Conservation (phyloP, 2,797 vertebrate species). For the Gambusia yucatana region DNA sequence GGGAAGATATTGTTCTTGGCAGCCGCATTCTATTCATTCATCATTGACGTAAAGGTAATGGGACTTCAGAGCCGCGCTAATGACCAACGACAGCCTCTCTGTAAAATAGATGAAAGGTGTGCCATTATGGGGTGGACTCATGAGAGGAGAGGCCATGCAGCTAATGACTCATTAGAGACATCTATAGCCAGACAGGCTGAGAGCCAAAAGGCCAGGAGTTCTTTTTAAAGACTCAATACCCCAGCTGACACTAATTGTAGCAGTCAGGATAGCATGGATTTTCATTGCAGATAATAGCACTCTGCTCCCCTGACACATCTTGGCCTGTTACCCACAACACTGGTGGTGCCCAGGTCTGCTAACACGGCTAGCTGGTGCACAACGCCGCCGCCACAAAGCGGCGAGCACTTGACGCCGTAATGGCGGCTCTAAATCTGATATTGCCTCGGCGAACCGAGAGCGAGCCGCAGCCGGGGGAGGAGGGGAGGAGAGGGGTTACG, state of each 20-base stretch:
- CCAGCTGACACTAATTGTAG: slow-evolving; percentile 86
- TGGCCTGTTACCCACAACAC: slow-evolving; percentile 72
- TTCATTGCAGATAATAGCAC: slow-evolving; percentile 85
- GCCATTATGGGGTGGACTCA: slow-evolving; percentile 81
- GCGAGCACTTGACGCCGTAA: slow-evolving; percentile 15
- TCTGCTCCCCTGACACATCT: slow-evolving; percentile 78
- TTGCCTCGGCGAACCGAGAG: slow-evolving; percentile 32
- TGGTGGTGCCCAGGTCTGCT: slow-evolving; percentile 66
- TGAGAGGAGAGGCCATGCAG: slow-evolving; percentile 83
- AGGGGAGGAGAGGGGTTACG: accelerated
- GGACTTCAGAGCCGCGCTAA: slow-evolving; percentile 84
- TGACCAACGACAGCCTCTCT: slow-evolving; percentile 83
- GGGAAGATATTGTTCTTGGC: slow-evolving; percentile 82
- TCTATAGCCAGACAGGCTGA: slow-evolving; percentile 83
- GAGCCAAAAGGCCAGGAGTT: slow-evolving; percentile 84
- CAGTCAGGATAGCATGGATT: slow-evolving; percentile 83
- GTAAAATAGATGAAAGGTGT: slow-evolving; percentile 88
- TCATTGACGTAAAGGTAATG: slow-evolving; percentile 85
- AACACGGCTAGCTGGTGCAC: slow-evolving; percentile 37
- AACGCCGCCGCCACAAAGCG: slow-evolving; percentile 36
- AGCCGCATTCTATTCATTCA: slow-evolving; percentile 82
- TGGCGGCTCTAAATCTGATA: slow-evolving; percentile 48
- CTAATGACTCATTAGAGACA: slow-evolving; percentile 87
- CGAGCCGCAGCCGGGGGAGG: slow-evolving; percentile 20
- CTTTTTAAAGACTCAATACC: slow-evolving; percentile 86